phyloP scores from a whole-genome alignment of 2,113 vertebrate genomes.

The Prinia subflava region DNA sequence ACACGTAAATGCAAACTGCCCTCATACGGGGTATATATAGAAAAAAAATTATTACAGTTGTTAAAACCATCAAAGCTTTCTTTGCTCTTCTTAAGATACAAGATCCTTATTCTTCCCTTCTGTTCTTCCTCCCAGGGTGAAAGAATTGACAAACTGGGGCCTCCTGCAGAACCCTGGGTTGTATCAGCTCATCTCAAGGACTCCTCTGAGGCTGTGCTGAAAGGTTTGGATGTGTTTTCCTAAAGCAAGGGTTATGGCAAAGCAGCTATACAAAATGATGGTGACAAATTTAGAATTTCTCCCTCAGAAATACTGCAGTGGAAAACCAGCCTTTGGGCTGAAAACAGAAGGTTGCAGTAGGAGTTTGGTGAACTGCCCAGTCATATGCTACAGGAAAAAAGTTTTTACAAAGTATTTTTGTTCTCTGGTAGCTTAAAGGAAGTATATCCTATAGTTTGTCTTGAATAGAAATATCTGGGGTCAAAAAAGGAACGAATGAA shows the following conservation, averaged over 20 bases:
- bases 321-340: not conserved
- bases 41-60: not conserved
- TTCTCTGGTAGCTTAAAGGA: not conserved
- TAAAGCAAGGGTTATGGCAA: not conserved
- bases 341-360: not conserved
- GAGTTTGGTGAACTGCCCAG: not conserved
- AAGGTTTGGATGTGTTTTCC: slow-evolving; percentile 54
- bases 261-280: not conserved
- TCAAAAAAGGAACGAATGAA: not conserved
- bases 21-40: not conserved
- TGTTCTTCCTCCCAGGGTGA: slow-evolving; percentile 49
- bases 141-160: slow-evolving; percentile 64
- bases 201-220: slow-evolving; percentile 39
- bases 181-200: slow-evolving; percentile 68
- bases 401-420: not conserved
- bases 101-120: not conserved
- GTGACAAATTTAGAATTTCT: not conserved
- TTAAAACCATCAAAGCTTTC: not conserved
- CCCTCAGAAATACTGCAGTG: not conserved
- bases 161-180: slow-evolving; percentile 69
- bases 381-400: not conserved
- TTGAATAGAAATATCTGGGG: not conserved
- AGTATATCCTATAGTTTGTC: not conserved
- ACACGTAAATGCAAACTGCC: not conserved
- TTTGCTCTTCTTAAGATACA: not conserved